Evolutionary conservation across 1,140 invertebrate species (phyloP).

Genomic region (Drosophila sp.): DNA sequence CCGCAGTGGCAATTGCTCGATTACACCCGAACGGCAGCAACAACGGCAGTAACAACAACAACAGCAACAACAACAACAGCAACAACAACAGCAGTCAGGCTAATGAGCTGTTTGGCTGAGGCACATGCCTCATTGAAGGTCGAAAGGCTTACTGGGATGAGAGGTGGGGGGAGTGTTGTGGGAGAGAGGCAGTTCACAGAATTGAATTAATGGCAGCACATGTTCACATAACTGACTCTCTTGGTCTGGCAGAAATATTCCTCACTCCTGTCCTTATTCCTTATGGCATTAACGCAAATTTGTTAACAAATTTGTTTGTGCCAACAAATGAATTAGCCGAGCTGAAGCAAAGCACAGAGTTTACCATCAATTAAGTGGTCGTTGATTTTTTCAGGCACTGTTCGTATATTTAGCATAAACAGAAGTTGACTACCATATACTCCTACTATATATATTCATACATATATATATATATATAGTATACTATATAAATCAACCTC

Average conservation of each 20-base stretch:
- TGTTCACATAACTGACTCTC: slow-evolving; percentile 41
- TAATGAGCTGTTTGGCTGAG: slow-evolving; percentile 67
- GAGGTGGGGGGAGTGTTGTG: not conserved
- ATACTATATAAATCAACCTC: slow-evolving; percentile 66
- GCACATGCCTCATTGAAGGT: slow-evolving; percentile 82
- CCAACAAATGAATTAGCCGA: slow-evolving; percentile 78
- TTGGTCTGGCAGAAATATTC: slow-evolving; percentile 63
- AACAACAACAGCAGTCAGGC: slow-evolving; percentile 41
- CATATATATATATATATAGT: slow-evolving; percentile 1
- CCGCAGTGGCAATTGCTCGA: slow-evolving; percentile 55
- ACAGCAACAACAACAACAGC: not conserved
- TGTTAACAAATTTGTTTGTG: slow-evolving; percentile 83
- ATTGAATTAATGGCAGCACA: slow-evolving; percentile 80
- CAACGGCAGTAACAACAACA: too few species aligned
- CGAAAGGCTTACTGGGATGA: slow-evolving; percentile 68
- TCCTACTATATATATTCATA: not conserved
- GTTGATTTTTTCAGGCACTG: slow-evolving; percentile 46
- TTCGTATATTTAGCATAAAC: not conserved
- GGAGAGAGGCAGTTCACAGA: slow-evolving; percentile 41
- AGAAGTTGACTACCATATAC: not conserved
- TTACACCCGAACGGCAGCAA: not conserved
- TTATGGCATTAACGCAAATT: slow-evolving; percentile 78
- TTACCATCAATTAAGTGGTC: slow-evolving; percentile 69
- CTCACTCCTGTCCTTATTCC: slow-evolving; percentile 77
- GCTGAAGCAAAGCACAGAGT: slow-evolving; percentile 25